Base-by-base conservation (phyloP, 2,888 invertebrate species). In the Clostera curtula region DNA sequence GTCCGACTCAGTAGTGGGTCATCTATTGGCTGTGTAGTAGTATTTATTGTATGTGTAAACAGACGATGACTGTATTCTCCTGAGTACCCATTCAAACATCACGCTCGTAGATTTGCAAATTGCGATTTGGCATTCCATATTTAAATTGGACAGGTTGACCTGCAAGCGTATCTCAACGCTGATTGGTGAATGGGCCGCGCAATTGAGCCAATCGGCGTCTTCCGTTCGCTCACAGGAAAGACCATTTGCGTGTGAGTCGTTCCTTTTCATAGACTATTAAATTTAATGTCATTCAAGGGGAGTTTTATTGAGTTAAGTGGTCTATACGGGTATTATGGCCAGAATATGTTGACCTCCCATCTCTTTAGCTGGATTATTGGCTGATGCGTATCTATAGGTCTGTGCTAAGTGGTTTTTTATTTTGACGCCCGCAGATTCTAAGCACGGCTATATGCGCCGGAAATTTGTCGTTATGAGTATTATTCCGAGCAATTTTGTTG, bases 141-240 rank as follows among this genome's bases (percentile, higher is more conserved):
- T 47, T 44, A 53, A 58, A 62, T 56, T 54, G 49, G 46, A 43
- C 55, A 59, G 43, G 47, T 53, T 47, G 53, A 47, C 51, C 50
- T 53, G 52, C 47, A 57, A 51, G 39, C 48, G 37, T 40, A 50
- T 50, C 47, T 51, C 56, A 47, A 53, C 67, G 76, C 73, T 82
- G 77, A 83, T 82, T 82, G 82, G 80, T 66, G 72, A 76, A 77
- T 74, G 59, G 69, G 53, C 49, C 58, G 37, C 59, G 59, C 80
- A 83, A 83, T 83, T 83, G 77, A 65, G 56, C 79, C 83, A 82
- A 83, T 83, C 74, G 75, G 38, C 76, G 70, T 76, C 77, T 80
- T 83, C 82, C 82, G 80, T 65, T 74, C 57, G 47, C 48, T 47
- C 54, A 63, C 79, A 79, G 82, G 80, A 80, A 76, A 68, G 51